A percentile compares a stretch with the other conserved stretches of the same genome.
Evolutionary conservation across 1,140 invertebrate genomes (phyloP).

Genomic region (Portunus trituberculatus): DNA sequence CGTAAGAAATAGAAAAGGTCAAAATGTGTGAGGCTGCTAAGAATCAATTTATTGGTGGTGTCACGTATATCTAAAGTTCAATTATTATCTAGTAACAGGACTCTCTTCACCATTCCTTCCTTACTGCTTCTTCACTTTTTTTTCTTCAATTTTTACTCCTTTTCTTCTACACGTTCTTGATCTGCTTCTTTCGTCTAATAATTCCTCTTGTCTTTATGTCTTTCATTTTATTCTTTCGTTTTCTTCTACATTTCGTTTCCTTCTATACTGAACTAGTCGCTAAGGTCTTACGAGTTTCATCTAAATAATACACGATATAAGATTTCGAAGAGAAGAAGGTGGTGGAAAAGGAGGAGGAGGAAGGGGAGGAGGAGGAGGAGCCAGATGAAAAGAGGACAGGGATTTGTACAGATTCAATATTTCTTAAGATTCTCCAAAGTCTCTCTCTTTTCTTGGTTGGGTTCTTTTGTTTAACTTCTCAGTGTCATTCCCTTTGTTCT

Average conservation of each 20-base stretch:
- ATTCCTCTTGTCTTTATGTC: background rate
- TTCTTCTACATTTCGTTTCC: background rate
- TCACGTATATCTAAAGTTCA: background rate
- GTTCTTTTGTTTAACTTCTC: background rate
- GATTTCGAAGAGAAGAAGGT: background rate
- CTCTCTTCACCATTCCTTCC: no score
- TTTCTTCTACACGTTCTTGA: background rate
- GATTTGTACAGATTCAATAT: background rate
- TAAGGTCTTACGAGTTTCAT: background rate
- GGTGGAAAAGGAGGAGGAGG: background rate
- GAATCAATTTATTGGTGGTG: background rate
- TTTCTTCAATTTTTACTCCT: background rate
- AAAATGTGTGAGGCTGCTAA: background rate
- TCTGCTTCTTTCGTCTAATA: background rate
- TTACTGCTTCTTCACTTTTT: background rate
- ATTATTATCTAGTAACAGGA: background rate
- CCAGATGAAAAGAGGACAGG: background rate
- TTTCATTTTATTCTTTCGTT: background rate
- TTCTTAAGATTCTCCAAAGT: background rate
- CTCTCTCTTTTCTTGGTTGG: background rate
- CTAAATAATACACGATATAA: background rate
- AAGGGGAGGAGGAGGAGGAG: background rate
- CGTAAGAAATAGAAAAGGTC: no score
- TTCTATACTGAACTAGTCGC: background rate
- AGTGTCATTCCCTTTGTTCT: background rate